phyloP scores from a whole-genome alignment of 2,113 vertebrate species.

The Gobiocypris rarus region DNA sequence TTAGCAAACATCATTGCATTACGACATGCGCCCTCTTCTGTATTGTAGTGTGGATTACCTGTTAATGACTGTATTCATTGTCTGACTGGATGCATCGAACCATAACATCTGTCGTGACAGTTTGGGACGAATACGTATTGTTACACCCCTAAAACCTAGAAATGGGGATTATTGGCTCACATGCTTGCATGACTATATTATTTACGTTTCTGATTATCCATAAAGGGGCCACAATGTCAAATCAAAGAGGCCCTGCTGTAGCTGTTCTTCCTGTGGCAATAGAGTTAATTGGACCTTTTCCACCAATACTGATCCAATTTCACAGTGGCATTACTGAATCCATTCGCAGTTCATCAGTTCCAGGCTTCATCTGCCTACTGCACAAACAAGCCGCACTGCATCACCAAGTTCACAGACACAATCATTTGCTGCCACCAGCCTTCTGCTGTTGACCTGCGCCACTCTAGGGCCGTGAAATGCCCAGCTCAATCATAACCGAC shows the following conservation, averaged over 20 bases:
- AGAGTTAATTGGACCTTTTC: slow-evolving; percentile 37
- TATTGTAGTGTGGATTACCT: too few relatives aligned
- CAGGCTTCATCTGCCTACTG: slow-evolving; percentile 36
- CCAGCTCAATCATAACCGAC: slow-evolving; percentile 27
- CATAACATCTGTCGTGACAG: too few relatives aligned
- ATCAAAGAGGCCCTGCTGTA: slow-evolving; percentile 9
- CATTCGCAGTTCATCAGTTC: slow-evolving; percentile 33
- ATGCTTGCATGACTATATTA: not conserved
- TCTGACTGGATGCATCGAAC: too few relatives aligned
- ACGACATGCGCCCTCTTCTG: too few relatives aligned
- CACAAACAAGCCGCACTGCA: slow-evolving; percentile 3
- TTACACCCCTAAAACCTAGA: not conserved
- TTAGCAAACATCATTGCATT: too few relatives aligned
- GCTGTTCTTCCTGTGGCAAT: not conserved
- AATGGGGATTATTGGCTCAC: not conserved
- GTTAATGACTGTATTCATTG: too few relatives aligned
- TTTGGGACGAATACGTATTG: too few relatives aligned
- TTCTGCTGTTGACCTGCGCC: slow-evolving; percentile 6
- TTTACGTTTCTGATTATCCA: not conserved
- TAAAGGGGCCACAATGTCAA: not conserved
- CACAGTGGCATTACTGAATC: slow-evolving; percentile 35
- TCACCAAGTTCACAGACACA: slow-evolving; percentile 18
- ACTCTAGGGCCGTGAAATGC: slow-evolving; percentile 29
- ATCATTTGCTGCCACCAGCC: slow-evolving; percentile 8
- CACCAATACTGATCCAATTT: slow-evolving; percentile 43